Base-by-base conservation (phyloP, 2,797 vertebrate species). In the Scarus forsteni region DNA sequence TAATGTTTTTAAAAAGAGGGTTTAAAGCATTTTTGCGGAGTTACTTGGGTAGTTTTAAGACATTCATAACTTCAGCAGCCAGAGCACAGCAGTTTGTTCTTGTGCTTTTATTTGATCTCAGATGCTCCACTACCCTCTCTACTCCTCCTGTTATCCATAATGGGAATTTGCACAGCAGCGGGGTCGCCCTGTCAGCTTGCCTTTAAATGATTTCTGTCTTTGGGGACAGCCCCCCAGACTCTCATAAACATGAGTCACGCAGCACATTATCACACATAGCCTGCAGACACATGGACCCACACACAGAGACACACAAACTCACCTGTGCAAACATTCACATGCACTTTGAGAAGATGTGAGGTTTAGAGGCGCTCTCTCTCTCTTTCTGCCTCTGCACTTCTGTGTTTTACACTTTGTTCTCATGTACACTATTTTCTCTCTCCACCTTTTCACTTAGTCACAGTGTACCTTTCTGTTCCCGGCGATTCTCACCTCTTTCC, bases 351-450 rank as follows among this genome's bases (percentile, higher is more conserved):
- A 72, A 81, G 80, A 72, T 83, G 88, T 65, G 79, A 90, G 60
- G 81, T 80, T 80, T 85, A 87, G 83, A 84, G 83, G 54, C 66
- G 56, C 75, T 86, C 78, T 85, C 79, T 79, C 60, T 85, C 78
- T 85, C 79, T 79, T 59, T 85, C 83, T 87, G 81, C 85, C 85
- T 84, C 84, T 89, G 81, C 85, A 82, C 59, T 67, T 87, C 55
- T 87, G 49, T 77, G 63, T 82, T 87, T 85, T 78, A 73, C 85
- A 83, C 83, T 81, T 81, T 73, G 77, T 79, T 81, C 79, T 71
- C 66, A 38, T 69, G 51, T 60, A 49, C 70, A 72, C 55, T 73
- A 62, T 70, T 80, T 72, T 84, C 58, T 80, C 46, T n/a, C 66
- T 79, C 63, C 74, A 74, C 75, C 66, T 87, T 86, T 88, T 73